Percentiles rank a stretch among this genome's conserved stretches.
Evolutionary conservation across 2,888 invertebrate species (phyloP).

Genomic region (Cheilosia variabilis): DNA sequence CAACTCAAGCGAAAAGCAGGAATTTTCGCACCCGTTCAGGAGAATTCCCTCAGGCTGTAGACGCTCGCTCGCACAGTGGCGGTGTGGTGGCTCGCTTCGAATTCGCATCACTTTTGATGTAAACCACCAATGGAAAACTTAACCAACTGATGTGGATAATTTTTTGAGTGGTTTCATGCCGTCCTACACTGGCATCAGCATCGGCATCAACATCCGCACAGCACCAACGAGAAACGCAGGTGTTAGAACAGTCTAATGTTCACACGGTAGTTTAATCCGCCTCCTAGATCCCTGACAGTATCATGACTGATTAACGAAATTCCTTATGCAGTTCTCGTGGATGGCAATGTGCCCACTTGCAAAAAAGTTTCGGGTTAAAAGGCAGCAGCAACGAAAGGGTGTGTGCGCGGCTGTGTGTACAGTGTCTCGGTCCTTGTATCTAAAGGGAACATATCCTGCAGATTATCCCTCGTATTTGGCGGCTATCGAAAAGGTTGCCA

Average conservation of each 20-base stretch:
- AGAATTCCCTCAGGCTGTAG: constrained; percentile 56
- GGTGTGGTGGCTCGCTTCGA: constrained; percentile 32
- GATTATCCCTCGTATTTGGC: constrained; percentile 67
- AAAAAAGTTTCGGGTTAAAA: constrained; percentile 62
- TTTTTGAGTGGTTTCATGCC: constrained; percentile 72
- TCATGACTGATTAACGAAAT: constrained; percentile 75
- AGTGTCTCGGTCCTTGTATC: constrained; percentile 19
- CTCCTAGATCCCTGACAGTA: constrained; percentile 76
- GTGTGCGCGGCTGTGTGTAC: not conserved
- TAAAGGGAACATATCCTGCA: constrained; percentile 48
- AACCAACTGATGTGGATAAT: constrained; percentile 75
- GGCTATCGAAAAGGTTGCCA: constrained; percentile 63
- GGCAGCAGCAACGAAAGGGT: constrained; percentile 7
- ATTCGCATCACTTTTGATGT: constrained; percentile 71
- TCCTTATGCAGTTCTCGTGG: constrained; percentile 73
- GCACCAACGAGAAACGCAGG: constrained; percentile 77
- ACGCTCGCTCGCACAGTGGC: constrained; percentile 20
- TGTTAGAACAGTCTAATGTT: constrained; percentile 81
- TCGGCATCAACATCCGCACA: constrained; percentile 23
- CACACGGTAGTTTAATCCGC: constrained; percentile 83
- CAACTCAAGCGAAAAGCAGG: constrained; percentile 70
- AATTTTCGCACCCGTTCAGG: constrained; percentile 67
- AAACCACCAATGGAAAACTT: constrained; percentile 75
- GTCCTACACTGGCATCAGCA: constrained; percentile 48
- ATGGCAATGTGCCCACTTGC: constrained; percentile 70